These are phyloP conservation scores for Drosophila punjabiensis DNA, from an alignment of 1,140 invertebrate species.

Conservation along the genomic window DNA sequence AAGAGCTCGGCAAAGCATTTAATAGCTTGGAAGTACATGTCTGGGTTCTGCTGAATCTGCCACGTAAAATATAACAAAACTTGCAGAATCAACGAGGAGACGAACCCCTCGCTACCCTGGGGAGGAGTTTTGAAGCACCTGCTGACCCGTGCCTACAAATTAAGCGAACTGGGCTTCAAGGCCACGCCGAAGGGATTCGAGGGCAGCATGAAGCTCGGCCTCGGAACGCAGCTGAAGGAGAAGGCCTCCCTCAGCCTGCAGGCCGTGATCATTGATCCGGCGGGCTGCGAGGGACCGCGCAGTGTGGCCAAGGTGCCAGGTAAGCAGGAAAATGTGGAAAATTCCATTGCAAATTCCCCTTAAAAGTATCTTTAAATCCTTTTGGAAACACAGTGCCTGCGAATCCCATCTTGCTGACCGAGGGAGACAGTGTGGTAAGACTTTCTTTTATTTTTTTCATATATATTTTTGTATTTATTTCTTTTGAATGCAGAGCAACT, in stretches of 20 bases:
- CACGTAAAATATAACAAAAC: not conserved
- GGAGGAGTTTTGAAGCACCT: slow-evolving; percentile 68
- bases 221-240: slow-evolving; percentile 64
- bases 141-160: slow-evolving; percentile 52
- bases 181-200: slow-evolving; percentile 56
- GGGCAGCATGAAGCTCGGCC: slow-evolving; percentile 45
- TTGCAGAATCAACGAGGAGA: slow-evolving; percentile 75
- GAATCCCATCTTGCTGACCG: slow-evolving; percentile 44
- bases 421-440: slow-evolving; percentile 56
- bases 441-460: not conserved
- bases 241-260: slow-evolving; percentile 75
- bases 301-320: slow-evolving; percentile 64
- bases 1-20: not conserved
- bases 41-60: not conserved
- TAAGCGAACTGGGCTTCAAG: slow-evolving; percentile 59
- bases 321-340: slow-evolving; percentile 11
- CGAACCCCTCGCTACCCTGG: slow-evolving; percentile 76
- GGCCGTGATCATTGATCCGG: slow-evolving; percentile 62
- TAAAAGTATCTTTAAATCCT: not conserved
- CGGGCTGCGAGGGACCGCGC: slow-evolving; percentile 61
- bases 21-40: not conserved
- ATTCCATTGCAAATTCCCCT: accelerated
- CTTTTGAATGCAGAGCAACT: slow-evolving; percentile 45
- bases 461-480: not conserved
- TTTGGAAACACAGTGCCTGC: slow-evolving; percentile 40